Conservation (phyloP, 1,140 invertebrate genomes). For the Listronotus bonariensis region DNA sequence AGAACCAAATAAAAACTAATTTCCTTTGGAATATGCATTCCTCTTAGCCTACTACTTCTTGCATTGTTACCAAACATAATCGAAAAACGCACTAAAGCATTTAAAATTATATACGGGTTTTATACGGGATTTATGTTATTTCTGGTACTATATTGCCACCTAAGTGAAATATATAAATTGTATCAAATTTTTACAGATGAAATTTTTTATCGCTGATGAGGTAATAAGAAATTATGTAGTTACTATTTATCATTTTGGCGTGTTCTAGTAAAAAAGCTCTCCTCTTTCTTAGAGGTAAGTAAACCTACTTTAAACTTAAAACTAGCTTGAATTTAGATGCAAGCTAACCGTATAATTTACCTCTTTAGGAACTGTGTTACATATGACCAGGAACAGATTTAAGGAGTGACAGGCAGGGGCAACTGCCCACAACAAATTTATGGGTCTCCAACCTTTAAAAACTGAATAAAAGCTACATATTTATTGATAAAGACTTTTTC, state of each 20-base stretch:
- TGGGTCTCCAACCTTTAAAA: too few species aligned
- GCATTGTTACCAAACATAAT: constrained; percentile 3
- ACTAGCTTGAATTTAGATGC: too few species aligned
- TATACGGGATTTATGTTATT: constrained; percentile 1
- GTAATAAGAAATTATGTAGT: neutral
- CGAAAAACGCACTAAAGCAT: neutral
- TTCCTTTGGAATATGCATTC: constrained; percentile 13
- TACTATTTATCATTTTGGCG: neutral
- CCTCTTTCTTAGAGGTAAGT: neutral
- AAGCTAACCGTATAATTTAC: too few species aligned
- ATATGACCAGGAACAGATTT: too few species aligned
- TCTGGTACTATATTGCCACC: neutral
- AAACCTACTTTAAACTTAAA: too few species aligned
- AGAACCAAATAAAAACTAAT: constrained; percentile 1
- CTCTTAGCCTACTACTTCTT: constrained; percentile 7
- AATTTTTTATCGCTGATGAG: neutral
- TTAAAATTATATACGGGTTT: neutral
- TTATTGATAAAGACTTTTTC: too few species aligned
- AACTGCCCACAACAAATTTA: too few species aligned
- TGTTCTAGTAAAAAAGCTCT: neutral
- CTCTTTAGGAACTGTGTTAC: too few species aligned
- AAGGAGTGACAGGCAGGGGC: too few species aligned
- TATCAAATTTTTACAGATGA: neutral
- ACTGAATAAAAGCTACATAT: too few species aligned
- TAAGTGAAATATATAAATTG: neutral